Percentiles rank a stretch among this genome's conserved stretches.
phyloP scores from a whole-genome alignment of 2,113 vertebrate genomes.

The Solenodon paradoxus region DNA sequence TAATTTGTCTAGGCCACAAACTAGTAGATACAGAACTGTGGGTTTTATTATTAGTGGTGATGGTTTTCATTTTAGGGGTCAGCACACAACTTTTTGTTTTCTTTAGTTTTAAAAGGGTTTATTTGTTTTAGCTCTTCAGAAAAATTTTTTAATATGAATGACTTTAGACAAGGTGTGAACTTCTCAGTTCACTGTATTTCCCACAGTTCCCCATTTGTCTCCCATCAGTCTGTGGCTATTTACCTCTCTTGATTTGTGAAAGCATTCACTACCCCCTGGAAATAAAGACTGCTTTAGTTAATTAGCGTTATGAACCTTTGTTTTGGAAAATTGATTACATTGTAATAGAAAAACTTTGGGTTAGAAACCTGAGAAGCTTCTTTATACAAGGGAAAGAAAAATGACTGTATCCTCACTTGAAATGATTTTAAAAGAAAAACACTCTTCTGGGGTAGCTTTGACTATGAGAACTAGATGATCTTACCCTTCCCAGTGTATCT shows the following conservation, averaged over 20 bases:
- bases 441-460: background rate
- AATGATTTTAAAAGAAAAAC: conserved; percentile 32
- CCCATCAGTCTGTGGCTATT: background rate
- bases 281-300: background rate
- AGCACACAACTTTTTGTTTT: background rate
- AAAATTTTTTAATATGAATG: background rate
- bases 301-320: background rate
- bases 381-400: background rate
- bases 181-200: background rate
- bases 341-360: background rate
- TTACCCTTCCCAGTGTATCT: background rate
- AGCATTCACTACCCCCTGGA: background rate
- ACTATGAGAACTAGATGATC: background rate
- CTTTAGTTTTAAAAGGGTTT: background rate
- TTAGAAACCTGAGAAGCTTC: conserved; percentile 1
- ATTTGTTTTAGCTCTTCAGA: conserved; percentile 8
- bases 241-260: background rate
- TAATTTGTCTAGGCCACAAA: background rate
- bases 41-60: background rate
- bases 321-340: background rate
- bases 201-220: background rate
- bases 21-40: background rate
- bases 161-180: background rate
- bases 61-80: background rate
- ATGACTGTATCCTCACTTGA: background rate